Evolutionary conservation across 2,113 vertebrate genomes (phyloP).

Genomic region (Anseranas semipalmata): DNA sequence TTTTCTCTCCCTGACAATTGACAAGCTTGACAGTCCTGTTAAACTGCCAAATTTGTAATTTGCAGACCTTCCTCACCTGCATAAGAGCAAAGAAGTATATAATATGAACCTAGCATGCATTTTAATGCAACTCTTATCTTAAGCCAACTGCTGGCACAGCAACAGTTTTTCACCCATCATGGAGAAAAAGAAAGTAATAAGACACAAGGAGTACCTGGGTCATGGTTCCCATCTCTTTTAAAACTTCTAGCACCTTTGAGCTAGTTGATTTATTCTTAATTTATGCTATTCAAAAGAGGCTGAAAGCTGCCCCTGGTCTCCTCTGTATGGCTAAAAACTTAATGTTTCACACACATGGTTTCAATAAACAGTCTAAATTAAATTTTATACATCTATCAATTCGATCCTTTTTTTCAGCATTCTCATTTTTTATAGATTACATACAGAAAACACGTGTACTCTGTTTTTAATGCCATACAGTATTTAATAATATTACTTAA

Average conservation of each 20-base stretch:
- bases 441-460: neutral
- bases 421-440: neutral
- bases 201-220: neutral
- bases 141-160: neutral
- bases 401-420: neutral
- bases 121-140: constrained; percentile 52
- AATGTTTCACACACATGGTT: rapidly evolving
- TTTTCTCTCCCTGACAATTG: constrained; percentile 70
- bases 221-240: neutral
- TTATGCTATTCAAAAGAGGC: neutral
- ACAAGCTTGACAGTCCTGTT: constrained; percentile 72
- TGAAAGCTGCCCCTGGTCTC: too few relatives aligned
- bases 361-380: neutral
- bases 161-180: neutral
- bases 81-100: constrained; percentile 38
- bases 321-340: too few relatives aligned
- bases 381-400: neutral
- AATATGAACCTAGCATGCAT: constrained; percentile 38
- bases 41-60: constrained; percentile 64
- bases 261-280: neutral
- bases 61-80: constrained; percentile 42
- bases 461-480: neutral
- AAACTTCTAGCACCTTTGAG: neutral
- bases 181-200: neutral
- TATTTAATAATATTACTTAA: neutral